These are phyloP conservation scores for Ypsolopha scabrella DNA, from an alignment of 2,888 invertebrate genomes.

Conservation along the genomic window DNA sequence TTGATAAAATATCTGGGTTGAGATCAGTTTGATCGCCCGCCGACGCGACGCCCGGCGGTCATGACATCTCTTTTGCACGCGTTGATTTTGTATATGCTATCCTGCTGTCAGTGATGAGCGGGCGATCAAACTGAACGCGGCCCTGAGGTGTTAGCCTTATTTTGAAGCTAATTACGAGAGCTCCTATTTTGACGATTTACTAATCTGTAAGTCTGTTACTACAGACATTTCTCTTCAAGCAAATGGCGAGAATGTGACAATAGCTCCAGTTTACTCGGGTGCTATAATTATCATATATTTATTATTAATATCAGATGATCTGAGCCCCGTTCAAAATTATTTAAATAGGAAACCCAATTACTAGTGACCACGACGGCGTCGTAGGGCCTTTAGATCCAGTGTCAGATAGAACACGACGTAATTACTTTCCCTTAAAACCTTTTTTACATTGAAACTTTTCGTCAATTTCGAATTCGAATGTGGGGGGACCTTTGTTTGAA, in stretches of 20 bases:
- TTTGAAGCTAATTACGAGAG: too few relatives aligned
- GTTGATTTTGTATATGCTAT: too few relatives aligned
- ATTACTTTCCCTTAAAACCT: constrained; percentile 35
- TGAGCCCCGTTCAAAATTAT: constrained; percentile 33
- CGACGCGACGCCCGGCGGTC: too few relatives aligned
- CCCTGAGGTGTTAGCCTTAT: too few relatives aligned
- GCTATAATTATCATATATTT: constrained; percentile 20
- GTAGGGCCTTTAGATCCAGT: constrained; percentile 11
- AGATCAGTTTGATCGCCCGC: too few relatives aligned
- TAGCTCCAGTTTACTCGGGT: constrained; percentile 6
- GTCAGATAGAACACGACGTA: constrained; percentile 43
- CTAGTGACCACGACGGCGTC: constrained; percentile 32
- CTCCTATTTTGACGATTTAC: too few relatives aligned
- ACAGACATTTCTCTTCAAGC: background rate
- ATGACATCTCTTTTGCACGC: too few relatives aligned
- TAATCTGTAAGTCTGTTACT: too few relatives aligned
- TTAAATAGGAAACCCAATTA: constrained; percentile 53
- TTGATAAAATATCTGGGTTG: too few relatives aligned
- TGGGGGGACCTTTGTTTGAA: constrained; percentile 19
- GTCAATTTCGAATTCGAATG: constrained; percentile 31
- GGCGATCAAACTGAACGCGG: too few relatives aligned
- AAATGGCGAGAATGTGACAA: constrained; percentile 12
- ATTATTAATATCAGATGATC: constrained; percentile 25
- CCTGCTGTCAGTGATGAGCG: too few relatives aligned
- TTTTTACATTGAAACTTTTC: constrained; percentile 29